Evolutionary conservation across 37 sponge, comb jelly and placozoan species (phyloP).

Genomic region (Oopsacas minuta): DNA sequence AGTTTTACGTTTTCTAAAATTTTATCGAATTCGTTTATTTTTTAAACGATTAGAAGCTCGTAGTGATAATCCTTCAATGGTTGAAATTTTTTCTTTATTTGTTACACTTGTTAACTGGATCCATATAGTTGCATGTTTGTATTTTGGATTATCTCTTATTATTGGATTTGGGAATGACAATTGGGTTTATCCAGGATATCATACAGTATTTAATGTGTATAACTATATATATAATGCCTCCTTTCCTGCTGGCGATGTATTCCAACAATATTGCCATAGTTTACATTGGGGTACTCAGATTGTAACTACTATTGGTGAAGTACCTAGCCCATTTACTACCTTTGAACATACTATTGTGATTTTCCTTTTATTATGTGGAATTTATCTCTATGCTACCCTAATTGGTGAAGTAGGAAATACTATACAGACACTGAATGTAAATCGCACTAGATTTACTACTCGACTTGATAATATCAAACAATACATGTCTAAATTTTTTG

Average conservation of each 20-base stretch:
- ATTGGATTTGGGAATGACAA: conserved; percentile 6
- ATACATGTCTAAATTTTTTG: neutral
- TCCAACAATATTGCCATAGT: conserved; percentile 4
- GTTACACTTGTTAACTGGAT: neutral
- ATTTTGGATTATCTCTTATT: neutral
- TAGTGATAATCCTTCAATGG: neutral
- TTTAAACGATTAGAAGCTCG: neutral
- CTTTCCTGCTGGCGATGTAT: neutral
- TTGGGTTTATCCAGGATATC: neutral
- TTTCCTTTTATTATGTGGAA: neutral
- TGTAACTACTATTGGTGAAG: conserved; percentile 7
- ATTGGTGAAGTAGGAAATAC: conserved; percentile 17
- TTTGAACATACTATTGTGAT: neutral
- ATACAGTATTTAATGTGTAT: neutral
- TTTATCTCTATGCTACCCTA: neutral
- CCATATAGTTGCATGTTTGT: neutral
- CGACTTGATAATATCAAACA: conserved; percentile 1
- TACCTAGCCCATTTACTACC: neutral
- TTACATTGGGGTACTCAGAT: conserved; percentile 8
- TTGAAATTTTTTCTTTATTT: neutral
- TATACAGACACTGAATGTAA: neutral
- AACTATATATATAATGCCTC: neutral
- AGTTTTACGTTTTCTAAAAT: neutral
- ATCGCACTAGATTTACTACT: conserved; percentile 3
- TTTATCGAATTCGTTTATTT: neutral